Base-by-base conservation (phyloP, 2,113 vertebrate species). In the Oryzias melastigma region DNA sequence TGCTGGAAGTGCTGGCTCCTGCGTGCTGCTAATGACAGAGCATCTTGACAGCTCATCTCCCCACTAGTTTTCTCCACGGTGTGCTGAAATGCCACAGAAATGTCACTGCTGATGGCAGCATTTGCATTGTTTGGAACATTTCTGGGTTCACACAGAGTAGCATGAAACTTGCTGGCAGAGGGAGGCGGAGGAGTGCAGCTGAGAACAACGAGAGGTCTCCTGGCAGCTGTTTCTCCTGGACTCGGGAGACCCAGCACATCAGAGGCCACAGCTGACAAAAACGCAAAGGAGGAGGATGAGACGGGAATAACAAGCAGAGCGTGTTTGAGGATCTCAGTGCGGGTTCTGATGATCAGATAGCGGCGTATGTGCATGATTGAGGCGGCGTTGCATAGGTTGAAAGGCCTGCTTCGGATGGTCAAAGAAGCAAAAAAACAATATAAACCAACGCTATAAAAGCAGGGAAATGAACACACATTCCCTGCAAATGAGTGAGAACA, bases 191-290 rank as follows among this genome's bases (percentile, higher is more conserved):
- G 22, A 51, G 24, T 42, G 56, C 27, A 47, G 62, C 44, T 55
- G 20, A 69, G 58, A 63, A 41, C 68, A 63, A 70, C 27, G 47
- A 71, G 49, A 42, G 81, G 49, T 87, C 81, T 71, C 83, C 59
- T 79, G 80, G 85, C 88, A 87, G 83, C 81, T 78, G 88, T 67
- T 87, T 71, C 81, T 77, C 73, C 59, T 79, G 69, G 76, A 71
- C 56, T 46, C 65, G 55, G 61, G 29, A 69, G 75, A 68, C 29
- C 59, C 17, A 68, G 49, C 64, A 83, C 78, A 88, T 83, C 85
- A 87, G 70, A 90, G 75, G 69, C 78, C 78, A 71, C 73, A 72
- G 75, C 83, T 85, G 85, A 89, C 90, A 85, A 74, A 75, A 71
- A 73, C 64, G 64, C 51, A 64, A 71, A 79, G 68, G 41, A 49